These are phyloP conservation scores for Rachycentron canadum DNA, from an alignment of 2,797 vertebrate genomes.

Conservation along the genomic window DNA sequence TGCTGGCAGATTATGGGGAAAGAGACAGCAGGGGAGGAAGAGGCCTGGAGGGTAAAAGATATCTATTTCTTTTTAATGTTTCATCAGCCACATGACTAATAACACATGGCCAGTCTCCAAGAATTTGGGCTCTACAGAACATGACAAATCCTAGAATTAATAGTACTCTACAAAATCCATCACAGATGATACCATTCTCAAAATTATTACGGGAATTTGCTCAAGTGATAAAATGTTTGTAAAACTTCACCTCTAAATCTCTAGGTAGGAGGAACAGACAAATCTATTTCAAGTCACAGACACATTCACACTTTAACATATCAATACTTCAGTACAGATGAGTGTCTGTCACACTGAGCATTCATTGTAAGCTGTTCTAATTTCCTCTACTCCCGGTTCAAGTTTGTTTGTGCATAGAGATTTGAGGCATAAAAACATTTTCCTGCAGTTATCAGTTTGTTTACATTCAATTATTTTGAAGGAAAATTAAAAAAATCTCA, in stretches of 20 bases:
- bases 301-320: background rate
- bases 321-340: background rate
- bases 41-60: constrained; percentile 31
- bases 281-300: background rate
- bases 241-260: background rate
- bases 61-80: constrained; percentile 37
- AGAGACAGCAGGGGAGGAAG: background rate
- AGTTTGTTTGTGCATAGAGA: background rate
- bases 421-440: background rate
- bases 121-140: constrained; percentile 1
- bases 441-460: background rate
- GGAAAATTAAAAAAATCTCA: background rate
- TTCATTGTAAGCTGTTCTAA: background rate
- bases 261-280: background rate
- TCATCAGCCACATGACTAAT: constrained; percentile 45
- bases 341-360: background rate
- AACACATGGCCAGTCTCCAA: constrained; percentile 36
- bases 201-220: background rate
- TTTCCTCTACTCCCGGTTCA: background rate
- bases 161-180: background rate
- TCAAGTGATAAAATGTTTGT: constrained; percentile 18
- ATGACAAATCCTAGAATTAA: background rate
- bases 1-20: background rate
- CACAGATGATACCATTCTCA: constrained; percentile 1
- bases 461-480: background rate